Evolutionary conservation across 2,797 vertebrate species (phyloP), one percentile per base, ranked within the genome.

Genomic region (Arremon brunneinucha): DNA sequence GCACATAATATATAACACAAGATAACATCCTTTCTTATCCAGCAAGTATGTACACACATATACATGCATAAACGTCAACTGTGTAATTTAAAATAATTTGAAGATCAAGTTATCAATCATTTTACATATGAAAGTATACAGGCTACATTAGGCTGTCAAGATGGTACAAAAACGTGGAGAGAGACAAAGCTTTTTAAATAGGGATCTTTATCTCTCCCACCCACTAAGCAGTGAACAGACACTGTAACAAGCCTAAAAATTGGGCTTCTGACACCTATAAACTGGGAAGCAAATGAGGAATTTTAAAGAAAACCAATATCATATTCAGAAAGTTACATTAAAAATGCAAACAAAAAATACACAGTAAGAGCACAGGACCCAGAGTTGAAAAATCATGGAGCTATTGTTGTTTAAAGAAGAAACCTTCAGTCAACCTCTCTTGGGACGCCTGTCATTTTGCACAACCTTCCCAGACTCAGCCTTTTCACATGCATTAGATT

Each of bases 401-500:
- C 96, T 94, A 95, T 96, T 96, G 91, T 96, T 97, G 96, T 96
- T 97, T 91, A 96, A 96, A 97, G 96, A 97, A 96, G 96, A 97
- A 98, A 95, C 94, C 97, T 96, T 96, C 94, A 92, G 80, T 53
- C 93, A 97, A 34, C 72, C 94, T 95, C 98, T 97, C 98, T 35
- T 89, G 98, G 97, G 98, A 98, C 4, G 37, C 75, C 96, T 98
- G 96, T 97, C 97, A 95, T 98, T 97, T 96, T 95, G 74, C 91
- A 91, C 96, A 97, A 90, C 94, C 96, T 91, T 96, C 96, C 94
- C 93, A 97, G 97, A 95, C 91, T 94, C 93, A 96, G 92, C 93
- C 96, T 96, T 97, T 98, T 97, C 97, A 96, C 97, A 96, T 96
- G 96, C 97, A 97, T 97, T 97, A 97, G 97, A 98, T 97, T 98